These are phyloP conservation scores for Lymantria dispar DNA, from an alignment of 2,888 invertebrate genomes.

Conservation along the genomic window DNA sequence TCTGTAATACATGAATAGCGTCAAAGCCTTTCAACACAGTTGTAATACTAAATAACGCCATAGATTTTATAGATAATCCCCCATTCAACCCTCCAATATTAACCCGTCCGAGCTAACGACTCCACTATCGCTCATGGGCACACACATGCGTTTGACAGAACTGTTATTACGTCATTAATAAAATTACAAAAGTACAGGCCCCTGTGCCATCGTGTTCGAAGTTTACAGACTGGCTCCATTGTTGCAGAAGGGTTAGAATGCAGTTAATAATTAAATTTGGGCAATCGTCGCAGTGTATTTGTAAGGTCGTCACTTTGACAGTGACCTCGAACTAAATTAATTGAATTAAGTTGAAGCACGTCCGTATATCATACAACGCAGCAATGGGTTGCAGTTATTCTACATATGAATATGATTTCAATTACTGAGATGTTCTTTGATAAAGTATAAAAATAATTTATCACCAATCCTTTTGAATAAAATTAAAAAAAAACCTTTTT, in stretches of 20 bases:
- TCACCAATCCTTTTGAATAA: no score
- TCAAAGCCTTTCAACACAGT: conserved; percentile 25
- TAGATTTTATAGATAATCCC: conserved; percentile 68
- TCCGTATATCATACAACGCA: conserved; percentile 59
- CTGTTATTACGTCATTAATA: conserved; percentile 83
- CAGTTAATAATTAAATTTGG: conserved; percentile 75
- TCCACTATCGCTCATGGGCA: conserved; percentile 79
- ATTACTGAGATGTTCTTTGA: no score
- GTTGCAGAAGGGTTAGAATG: conserved; percentile 54
- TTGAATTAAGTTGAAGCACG: conserved; percentile 75
- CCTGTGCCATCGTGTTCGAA: conserved; percentile 64
- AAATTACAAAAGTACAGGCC: conserved; percentile 79
- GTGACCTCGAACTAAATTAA: conserved; percentile 68
- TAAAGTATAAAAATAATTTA: no score
- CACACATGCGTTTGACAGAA: conserved; percentile 80
- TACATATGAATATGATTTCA: neutral
- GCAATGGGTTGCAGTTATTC: conserved; percentile 42
- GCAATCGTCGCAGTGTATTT: conserved; percentile 68
- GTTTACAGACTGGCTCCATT: conserved; percentile 57
- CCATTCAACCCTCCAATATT: conserved; percentile 70
- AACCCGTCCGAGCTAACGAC: conserved; percentile 78
- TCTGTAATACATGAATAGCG: conserved; percentile 1
- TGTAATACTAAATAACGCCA: conserved; percentile 46
- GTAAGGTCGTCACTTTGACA: conserved; percentile 65
- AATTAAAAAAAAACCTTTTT: no score